Percentiles rank a stretch among this genome's conserved stretches.
These are phyloP conservation scores for Nyctibius grandis DNA, from an alignment of 2,797 vertebrate genomes.

Conservation along the genomic window DNA sequence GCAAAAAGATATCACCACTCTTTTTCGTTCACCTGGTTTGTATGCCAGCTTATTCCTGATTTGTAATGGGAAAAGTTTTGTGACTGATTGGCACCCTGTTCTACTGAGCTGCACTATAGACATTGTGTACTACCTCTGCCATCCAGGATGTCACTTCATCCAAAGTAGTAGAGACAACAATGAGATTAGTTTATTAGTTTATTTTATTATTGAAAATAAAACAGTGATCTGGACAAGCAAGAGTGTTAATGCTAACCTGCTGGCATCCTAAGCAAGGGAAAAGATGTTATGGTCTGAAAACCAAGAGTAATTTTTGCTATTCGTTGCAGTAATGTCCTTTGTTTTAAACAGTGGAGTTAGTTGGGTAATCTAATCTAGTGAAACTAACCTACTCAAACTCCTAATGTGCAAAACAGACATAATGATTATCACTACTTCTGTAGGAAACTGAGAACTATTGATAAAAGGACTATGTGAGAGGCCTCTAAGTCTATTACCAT, in stretches of 20 bases:
- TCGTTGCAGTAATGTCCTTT: neutral
- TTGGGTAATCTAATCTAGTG: neutral
- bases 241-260: neutral
- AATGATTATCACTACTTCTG: neutral
- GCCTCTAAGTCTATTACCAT: neutral
- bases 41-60: neutral
- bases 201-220: neutral
- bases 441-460: neutral
- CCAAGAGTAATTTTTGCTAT: neutral
- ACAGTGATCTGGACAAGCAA: accelerated
- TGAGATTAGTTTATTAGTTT: accelerated
- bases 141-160: accelerated
- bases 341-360: neutral
- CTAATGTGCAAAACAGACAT: neutral
- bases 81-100: accelerated
- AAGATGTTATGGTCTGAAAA: neutral
- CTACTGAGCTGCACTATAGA: too few species aligned
- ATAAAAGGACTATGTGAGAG: neutral
- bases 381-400: neutral
- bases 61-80: neutral
- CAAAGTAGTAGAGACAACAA: neutral
- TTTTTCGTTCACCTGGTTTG: neutral
- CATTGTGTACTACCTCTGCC: neutral
- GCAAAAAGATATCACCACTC: neutral
- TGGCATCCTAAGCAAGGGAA: neutral